Conservation (phyloP, 2,113 vertebrate genomes). For the Apus apus region DNA sequence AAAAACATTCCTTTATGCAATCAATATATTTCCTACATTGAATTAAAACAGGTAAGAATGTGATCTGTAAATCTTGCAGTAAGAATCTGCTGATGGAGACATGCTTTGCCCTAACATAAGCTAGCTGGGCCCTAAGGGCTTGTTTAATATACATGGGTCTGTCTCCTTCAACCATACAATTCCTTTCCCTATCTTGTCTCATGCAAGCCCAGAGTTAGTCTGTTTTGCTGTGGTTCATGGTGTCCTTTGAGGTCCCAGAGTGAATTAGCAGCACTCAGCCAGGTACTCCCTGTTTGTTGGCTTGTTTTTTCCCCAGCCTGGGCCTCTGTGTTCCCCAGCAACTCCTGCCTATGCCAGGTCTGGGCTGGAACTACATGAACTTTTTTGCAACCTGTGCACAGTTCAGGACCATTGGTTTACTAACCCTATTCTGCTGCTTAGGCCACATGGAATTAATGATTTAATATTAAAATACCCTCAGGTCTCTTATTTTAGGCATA, state of each 20-base stretch:
- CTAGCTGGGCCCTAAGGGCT: background rate
- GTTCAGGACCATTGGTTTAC: background rate
- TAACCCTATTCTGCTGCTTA: background rate
- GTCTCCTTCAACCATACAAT: background rate
- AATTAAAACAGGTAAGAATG: background rate
- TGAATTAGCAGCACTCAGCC: background rate
- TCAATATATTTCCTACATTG: background rate
- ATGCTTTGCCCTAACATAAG: background rate
- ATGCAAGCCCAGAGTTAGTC: background rate
- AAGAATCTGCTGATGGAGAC: background rate
- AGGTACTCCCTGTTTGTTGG: no score
- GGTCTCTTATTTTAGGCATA: background rate
- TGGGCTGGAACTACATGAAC: background rate
- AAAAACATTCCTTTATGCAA: background rate
- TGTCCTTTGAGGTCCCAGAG: fast-evolving
- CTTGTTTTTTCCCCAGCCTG: background rate
- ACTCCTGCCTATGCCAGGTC: background rate
- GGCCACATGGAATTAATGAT: background rate
- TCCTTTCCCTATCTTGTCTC: background rate
- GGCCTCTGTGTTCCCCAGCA: background rate
- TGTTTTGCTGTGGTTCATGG: fast-evolving
- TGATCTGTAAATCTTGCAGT: background rate
- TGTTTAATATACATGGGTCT: fast-evolving
- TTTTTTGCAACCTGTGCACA: background rate
- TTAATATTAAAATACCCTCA: background rate